Base-by-base conservation (phyloP, 1,140 invertebrate species). In the Bombus waltoni region DNA sequence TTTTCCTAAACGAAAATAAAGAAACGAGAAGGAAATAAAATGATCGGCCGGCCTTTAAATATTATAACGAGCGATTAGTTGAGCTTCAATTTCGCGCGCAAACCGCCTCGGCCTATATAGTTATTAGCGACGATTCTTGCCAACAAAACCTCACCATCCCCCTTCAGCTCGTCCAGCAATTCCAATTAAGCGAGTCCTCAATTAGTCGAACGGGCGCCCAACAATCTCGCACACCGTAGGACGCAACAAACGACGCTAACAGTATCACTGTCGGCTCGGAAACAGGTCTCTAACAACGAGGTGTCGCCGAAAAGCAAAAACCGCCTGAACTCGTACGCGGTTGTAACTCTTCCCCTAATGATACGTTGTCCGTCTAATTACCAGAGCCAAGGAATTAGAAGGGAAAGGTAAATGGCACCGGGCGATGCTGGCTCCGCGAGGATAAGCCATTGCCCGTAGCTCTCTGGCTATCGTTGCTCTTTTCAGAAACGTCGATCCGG, bases 301-400 rank as follows among this genome's bases (percentile, higher is more conserved):
- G 84, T 85, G 84, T 81, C 84, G 44, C 35, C 40, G 6, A 62
- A 75, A 68, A 81, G 38, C 42, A 81, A 81, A 81, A 86, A 72
- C 57, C 25, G 4, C 44, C 18, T 40, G 35, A 35, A 32, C 44
- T 22, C 28, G 53, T 59, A 3, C 62, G 13, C 62, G 47, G 47
- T n/a, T n/a, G 53, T 85, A 85, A 72, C 32, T 85, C 70, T 72
- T 65, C 44, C 57, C 6, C 2, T 81, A 86, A 86, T 86, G 72
- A 82, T 82, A 81, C 59, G 72, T 32, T 86, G 84, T 40, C 38
- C 72, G 71, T 22, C 40, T 86, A 86, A 86, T 86, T 86, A 59
- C 77, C 40, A 22, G 32, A 11, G 40, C 11, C 32, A 44, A 82
- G 84, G 82, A 70, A 86, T 76, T 76, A 74, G 79, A 82, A 47